Conservation (phyloP, 1,140 invertebrate genomes). For the Contarinia nasturtii region DNA sequence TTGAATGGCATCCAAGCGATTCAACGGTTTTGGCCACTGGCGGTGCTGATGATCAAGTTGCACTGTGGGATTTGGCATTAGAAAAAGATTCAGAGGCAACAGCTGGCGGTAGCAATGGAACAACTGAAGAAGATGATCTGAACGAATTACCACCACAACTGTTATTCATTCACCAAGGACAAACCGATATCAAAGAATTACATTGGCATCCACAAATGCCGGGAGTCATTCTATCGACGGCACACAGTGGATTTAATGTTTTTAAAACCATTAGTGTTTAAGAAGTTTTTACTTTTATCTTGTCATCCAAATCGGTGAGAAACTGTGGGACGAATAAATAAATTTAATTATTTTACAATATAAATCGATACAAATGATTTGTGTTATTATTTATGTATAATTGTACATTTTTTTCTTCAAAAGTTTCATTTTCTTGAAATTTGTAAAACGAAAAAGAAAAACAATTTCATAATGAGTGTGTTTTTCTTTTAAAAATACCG, state of each 20-base stretch:
- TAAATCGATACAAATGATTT: no score
- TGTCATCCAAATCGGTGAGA: no score
- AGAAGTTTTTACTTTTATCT: constrained; percentile 13
- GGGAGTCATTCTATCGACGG: constrained; percentile 85
- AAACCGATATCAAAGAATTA: constrained; percentile 93
- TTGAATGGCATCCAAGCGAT: constrained; percentile 94
- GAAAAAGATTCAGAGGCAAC: constrained; percentile 48
- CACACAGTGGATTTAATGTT: constrained; percentile 86
- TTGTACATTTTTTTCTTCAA: no score
- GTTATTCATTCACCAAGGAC: constrained; percentile 96
- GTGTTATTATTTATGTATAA: no score
- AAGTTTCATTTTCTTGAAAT: no score
- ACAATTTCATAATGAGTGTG: no score
- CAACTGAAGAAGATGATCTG: constrained; percentile 18
- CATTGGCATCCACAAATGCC: constrained; percentile 97
- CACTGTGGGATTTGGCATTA: constrained; percentile 89
- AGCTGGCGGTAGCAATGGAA: constrained; percentile 32
- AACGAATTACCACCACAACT: constrained; percentile 81
- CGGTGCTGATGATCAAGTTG: constrained; percentile 90
- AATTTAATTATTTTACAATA: no score
- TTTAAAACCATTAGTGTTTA: constrained; percentile 96
- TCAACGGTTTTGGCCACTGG: constrained; percentile 82
- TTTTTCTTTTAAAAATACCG: no score
- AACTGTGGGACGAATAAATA: no score
- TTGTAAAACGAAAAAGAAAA: no score